A percentile compares a stretch with the other conserved stretches of the same genome.
These are phyloP conservation scores for Mastomys coucha DNA, from an alignment of 2,113 vertebrate species.

Conservation along the genomic window DNA sequence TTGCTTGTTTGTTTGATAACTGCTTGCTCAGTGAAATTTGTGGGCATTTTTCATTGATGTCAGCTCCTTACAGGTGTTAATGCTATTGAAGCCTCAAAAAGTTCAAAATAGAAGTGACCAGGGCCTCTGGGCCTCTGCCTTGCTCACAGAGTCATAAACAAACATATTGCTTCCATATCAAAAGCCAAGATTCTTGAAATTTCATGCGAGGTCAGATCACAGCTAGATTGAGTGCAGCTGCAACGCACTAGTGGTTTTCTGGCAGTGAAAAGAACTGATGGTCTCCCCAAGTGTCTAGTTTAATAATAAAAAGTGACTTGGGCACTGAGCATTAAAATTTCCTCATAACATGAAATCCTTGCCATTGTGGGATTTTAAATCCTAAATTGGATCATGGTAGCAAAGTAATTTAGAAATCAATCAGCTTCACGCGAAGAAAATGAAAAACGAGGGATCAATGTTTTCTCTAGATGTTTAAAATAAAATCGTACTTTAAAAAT, in stretches of 20 bases:
- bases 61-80: conserved; percentile 67
- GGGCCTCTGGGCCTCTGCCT: conserved; percentile 58
- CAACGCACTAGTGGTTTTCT: conserved; percentile 57
- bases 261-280: conserved; percentile 57
- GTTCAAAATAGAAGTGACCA: conserved; percentile 59
- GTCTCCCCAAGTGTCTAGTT: conserved; percentile 65
- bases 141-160: conserved; percentile 74
- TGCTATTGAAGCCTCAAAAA: conserved; percentile 39
- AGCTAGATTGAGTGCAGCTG: conserved; percentile 71
- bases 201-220: conserved; percentile 51
- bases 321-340: conserved; percentile 59
- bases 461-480: conserved; percentile 74
- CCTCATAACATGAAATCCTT: conserved; percentile 61
- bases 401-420: conserved; percentile 72
- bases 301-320: conserved; percentile 78
- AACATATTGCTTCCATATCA: conserved; percentile 78
- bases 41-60: conserved; percentile 41
- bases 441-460: conserved; percentile 53
- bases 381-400: conserved; percentile 54
- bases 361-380: conserved; percentile 69
- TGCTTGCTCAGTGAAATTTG: conserved; percentile 59
- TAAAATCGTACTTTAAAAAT: conserved; percentile 71
- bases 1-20: background rate
- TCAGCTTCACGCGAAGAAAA: conserved; percentile 56
- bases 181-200: conserved; percentile 75